Conservation (phyloP, 1,140 invertebrate species). For the Acromyrmex echinatior region DNA sequence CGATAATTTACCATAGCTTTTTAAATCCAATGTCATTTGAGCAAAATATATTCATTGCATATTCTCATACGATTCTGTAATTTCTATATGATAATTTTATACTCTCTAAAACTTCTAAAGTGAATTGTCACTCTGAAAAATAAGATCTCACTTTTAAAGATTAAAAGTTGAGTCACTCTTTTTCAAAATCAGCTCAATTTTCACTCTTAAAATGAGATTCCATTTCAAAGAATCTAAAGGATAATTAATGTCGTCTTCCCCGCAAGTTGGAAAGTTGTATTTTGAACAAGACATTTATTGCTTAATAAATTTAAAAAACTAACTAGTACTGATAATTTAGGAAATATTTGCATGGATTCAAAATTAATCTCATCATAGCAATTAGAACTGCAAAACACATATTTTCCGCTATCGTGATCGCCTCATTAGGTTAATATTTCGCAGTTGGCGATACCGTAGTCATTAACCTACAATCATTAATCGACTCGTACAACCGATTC, state of each 20-base stretch:
- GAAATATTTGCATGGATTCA: not conserved
- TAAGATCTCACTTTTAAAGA: no score
- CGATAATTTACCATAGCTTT: not conserved
- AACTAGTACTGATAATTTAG: not conserved
- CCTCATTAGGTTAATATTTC: conserved; percentile 34
- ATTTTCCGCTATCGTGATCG: conserved; percentile 20
- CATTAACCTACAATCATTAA: conserved; percentile 69
- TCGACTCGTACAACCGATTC: conserved; percentile 58
- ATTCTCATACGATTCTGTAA: no score
- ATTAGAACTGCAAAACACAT: conserved; percentile 1
- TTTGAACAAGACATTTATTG: not conserved
- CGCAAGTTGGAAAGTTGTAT: not conserved
- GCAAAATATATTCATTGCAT: not conserved
- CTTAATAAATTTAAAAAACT: not conserved
- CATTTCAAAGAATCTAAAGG: no score
- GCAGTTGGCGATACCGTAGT: conserved; percentile 44
- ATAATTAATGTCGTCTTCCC: not conserved
- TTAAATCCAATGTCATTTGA: not conserved
- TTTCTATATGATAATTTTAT: no score
- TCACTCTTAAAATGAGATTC: no score
- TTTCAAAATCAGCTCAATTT: no score
- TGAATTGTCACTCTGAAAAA: no score
- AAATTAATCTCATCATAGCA: not conserved
- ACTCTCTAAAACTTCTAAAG: no score
- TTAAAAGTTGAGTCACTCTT: no score